Evolutionary conservation across 2,113 vertebrate genomes (phyloP).

Genomic region (Diadophis punctatus): DNA sequence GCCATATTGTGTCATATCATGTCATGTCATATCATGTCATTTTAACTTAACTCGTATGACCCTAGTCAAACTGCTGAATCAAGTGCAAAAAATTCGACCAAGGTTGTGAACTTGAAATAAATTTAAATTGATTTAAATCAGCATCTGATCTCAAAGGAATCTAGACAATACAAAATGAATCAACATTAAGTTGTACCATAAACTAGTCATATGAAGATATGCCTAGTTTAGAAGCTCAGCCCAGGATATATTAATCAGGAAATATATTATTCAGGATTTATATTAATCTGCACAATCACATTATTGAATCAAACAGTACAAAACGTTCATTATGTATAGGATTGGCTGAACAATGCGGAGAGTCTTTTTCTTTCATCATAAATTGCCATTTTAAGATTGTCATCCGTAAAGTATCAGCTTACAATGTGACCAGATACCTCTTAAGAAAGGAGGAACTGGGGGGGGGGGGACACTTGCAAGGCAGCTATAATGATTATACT

Average conservation of each 20-base stretch:
- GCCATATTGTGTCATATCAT: not conserved
- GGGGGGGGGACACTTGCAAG: not conserved
- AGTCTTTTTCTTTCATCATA: not conserved
- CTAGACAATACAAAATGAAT: not conserved
- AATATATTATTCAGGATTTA: not conserved
- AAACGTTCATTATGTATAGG: not conserved
- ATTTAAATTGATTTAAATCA: not conserved
- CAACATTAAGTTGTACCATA: not conserved
- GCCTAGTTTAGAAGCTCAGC: not conserved
- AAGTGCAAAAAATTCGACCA: not conserved
- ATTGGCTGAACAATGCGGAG: not conserved
- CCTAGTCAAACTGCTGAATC: not conserved
- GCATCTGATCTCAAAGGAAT: not conserved
- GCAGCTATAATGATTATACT: not conserved
- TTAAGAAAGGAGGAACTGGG: not conserved
- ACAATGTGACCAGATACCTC: not conserved
- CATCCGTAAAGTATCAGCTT: not conserved
- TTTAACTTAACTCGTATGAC: not conserved
- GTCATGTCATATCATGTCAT: not conserved
- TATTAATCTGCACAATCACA: not conserved
- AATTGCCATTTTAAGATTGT: not conserved
- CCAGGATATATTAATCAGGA: not conserved
- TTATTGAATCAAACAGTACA: not conserved
- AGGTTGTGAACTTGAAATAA: not conserved
- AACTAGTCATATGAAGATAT: not conserved